Conservation (phyloP, 2,797 vertebrate species). For the Lagodon rhomboides region DNA sequence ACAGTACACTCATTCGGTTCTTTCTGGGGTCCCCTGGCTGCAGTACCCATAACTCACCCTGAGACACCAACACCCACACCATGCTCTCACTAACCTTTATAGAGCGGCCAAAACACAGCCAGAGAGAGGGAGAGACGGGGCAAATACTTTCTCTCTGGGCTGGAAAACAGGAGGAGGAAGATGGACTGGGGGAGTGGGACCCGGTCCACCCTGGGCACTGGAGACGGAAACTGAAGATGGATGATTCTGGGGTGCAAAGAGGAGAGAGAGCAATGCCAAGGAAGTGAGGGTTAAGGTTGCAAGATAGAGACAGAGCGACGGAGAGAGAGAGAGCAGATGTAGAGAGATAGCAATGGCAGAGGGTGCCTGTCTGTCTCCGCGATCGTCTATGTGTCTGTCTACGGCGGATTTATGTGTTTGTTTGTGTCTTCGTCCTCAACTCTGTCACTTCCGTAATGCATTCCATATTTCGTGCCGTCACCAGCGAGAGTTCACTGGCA, state of each 20-base stretch:
- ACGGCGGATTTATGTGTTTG: constrained; percentile 86
- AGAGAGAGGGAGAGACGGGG: constrained; percentile 76
- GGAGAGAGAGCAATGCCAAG: constrained; percentile 50
- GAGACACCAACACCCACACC: constrained; percentile 86
- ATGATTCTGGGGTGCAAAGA: constrained; percentile 54
- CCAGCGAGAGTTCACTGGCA: constrained; percentile 59
- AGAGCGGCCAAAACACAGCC: constrained; percentile 81
- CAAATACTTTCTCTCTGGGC: constrained; percentile 80
- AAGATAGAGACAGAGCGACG: constrained; percentile 57
- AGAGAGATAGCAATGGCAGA: constrained; percentile 73
- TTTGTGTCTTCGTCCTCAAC: constrained; percentile 82
- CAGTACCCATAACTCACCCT: constrained; percentile 88
- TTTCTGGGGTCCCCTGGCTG: constrained; percentile 86
- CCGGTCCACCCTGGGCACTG: constrained; percentile 58
- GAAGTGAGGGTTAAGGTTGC: constrained; percentile 59
- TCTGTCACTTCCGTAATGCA: constrained; percentile 85
- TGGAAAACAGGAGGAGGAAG: constrained; percentile 71
- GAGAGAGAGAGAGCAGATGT: constrained; percentile 60
- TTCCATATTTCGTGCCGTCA: constrained; percentile 82
- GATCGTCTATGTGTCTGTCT: constrained; percentile 77
- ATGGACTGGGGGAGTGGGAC: constrained; percentile 58
- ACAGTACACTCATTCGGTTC: constrained; percentile 80
- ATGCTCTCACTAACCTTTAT: constrained; percentile 85
- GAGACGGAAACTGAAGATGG: constrained; percentile 60
- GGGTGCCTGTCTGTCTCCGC: constrained; percentile 81